These are phyloP conservation scores for Stegostoma tigrinum DNA, from an alignment of 2,113 vertebrate genomes.

Conservation along the genomic window DNA sequence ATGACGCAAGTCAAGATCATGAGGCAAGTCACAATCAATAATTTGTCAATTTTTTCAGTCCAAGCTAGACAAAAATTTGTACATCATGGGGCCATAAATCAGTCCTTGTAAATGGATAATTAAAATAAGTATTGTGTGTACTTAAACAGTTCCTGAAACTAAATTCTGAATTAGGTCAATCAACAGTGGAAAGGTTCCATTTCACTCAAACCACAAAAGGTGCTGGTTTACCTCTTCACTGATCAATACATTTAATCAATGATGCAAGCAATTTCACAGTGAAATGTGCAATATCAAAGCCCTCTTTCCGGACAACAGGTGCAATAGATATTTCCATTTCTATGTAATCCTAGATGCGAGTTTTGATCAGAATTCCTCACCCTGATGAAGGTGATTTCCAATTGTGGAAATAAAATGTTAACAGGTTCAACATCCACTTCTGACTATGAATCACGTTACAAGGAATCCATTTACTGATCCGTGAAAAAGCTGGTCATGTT, in stretches of 20 bases:
- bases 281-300: background rate
- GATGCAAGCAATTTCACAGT: background rate
- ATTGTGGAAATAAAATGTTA: background rate
- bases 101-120: background rate
- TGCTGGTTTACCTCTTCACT: background rate
- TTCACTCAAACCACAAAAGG: slow-evolving; percentile 11
- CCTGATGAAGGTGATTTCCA: slow-evolving; percentile 21
- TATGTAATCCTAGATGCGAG: background rate
- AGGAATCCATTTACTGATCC: background rate
- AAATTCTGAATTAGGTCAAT: background rate
- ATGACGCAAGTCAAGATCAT: background rate
- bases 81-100: background rate
- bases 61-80: background rate
- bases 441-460: background rate
- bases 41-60: background rate
- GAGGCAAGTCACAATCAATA: background rate
- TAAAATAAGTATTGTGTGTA: background rate
- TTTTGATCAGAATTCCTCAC: background rate
- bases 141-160: background rate
- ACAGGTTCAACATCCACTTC: background rate
- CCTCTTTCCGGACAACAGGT: background rate
- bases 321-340: slow-evolving; percentile 9
- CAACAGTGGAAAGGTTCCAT: background rate
- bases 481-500: background rate
- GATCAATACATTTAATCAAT: slow-evolving; percentile 22